Percentiles rank a stretch among this genome's conserved stretches.
phyloP scores from a whole-genome alignment of 2,888 invertebrate genomes.

The Oeneis ivallda region DNA sequence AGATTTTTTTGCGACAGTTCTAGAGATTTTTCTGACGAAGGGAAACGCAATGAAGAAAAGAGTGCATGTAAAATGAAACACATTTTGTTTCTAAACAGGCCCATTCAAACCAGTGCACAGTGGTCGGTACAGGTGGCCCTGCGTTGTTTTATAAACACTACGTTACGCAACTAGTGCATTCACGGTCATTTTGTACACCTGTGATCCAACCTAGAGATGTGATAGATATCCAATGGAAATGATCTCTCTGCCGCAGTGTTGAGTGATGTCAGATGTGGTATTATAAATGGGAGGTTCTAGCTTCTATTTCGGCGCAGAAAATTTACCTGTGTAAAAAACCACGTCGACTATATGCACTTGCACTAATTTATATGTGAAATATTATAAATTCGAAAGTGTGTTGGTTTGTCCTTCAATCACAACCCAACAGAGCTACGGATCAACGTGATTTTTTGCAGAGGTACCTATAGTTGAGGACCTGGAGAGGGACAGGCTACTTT shows the following conservation, averaged over 20 bases:
- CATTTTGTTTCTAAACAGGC: slow-evolving; percentile 15
- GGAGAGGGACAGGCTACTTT: too few species aligned
- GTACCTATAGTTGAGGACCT: too few species aligned
- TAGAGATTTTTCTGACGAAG: not conserved
- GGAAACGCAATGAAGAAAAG: not conserved
- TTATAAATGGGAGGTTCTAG: too few species aligned
- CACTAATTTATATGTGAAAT: too few species aligned
- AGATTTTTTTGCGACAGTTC: not conserved
- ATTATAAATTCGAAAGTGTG: too few species aligned
- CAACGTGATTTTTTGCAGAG: too few species aligned
- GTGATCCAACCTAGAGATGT: not conserved
- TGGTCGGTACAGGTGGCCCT: slow-evolving; percentile 1
- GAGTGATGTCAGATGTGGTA: too few species aligned
- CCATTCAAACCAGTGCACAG: not conserved
- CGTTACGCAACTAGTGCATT: slow-evolving; percentile 4
- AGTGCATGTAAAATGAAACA: not conserved
- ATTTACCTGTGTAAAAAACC: too few species aligned
- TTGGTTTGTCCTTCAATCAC: too few species aligned
- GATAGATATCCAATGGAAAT: not conserved
- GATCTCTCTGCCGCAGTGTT: not conserved
- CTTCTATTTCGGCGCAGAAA: too few species aligned
- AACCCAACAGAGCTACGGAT: too few species aligned
- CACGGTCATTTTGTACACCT: slow-evolving; percentile 5
- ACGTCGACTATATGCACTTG: too few species aligned
- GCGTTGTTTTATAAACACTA: slow-evolving; percentile 13